phyloP scores from a whole-genome alignment of 2,113 vertebrate species.

The Oceanodroma tethys region DNA sequence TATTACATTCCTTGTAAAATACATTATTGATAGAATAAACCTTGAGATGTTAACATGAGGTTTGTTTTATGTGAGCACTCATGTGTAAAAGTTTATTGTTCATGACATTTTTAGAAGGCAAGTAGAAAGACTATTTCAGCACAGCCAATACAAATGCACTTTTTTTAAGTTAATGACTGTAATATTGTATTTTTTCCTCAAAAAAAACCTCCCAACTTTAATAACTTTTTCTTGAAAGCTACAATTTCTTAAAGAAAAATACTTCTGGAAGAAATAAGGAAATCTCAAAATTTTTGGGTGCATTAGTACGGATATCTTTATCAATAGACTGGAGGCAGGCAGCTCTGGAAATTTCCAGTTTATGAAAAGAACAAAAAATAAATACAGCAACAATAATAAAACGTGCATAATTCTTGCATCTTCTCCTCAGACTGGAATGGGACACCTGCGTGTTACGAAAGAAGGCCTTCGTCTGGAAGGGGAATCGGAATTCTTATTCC shows the following conservation, averaged over 20 bases:
- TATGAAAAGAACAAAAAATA: background rate
- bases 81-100: background rate
- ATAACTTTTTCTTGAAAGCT: background rate
- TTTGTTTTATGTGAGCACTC: background rate
- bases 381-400: background rate
- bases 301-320: background rate
- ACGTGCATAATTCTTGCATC: background rate
- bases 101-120: background rate
- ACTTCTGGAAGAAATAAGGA: background rate
- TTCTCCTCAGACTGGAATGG: conserved; percentile 87
- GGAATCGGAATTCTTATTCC: conserved; percentile 93
- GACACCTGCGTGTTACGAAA: conserved; percentile 82
- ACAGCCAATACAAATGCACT: background rate
- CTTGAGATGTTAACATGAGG: background rate
- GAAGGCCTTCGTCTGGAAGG: conserved; percentile 92
- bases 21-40: background rate
- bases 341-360: background rate
- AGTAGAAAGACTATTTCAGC: background rate
- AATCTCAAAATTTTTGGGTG: background rate
- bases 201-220: background rate
- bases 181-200: background rate
- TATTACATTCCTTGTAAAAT: background rate
- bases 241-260: background rate
- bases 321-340: background rate
- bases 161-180: background rate